Evolutionary conservation across 2,797 vertebrate species (phyloP), one percentile per base, ranked within the genome.

Genomic region (Simalia tracyae): DNA sequence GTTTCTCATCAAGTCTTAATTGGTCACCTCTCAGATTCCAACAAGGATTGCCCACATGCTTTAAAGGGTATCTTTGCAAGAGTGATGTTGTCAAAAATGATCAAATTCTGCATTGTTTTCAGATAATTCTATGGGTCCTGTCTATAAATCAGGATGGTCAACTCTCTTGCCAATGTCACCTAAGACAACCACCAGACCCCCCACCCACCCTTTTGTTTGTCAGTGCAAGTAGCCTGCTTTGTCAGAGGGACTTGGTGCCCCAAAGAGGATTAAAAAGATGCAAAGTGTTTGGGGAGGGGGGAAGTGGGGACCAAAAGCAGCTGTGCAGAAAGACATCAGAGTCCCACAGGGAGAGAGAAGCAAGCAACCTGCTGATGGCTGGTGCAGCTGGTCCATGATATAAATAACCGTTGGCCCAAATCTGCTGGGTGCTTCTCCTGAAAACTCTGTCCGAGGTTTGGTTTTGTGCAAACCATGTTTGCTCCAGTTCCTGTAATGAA

Each of bases 321-420:
- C 19, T 63, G 26, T 5, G 42, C 5, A 68, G 12, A 68, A 72
- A 68, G 22, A 64, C 59, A 63, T 56, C 66, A 64, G 85, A 56
- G 46, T 63, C 24, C 66, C 87, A 15, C 24, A n/a, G 36, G 59
- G 50, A 46, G 59, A 36, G 22, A 28, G 89, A 92, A 92, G 24
- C 81, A n/a, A 12, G 15, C 12, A 3, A 72, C 15, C 36, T 36
- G 24, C n/a, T 46, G 64, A 28, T 60, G 3, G 36, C 15, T 92
- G 92, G n/a, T n/a, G 85, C 59, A 84, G 87, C 3, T 60, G 15
- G 46, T 17, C 22, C 5, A 17, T 1, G 89, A 90, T 90, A 84
- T 90, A 92, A 90, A 87, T 90, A 87, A 64, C 85, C n/a, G 42
- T 11, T 90, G 85, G 64, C 92, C 92, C 92, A 87, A 81, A 92